phyloP scores from a whole-genome alignment of 2,888 invertebrate species.

The Rhogogaster chlorosoma region DNA sequence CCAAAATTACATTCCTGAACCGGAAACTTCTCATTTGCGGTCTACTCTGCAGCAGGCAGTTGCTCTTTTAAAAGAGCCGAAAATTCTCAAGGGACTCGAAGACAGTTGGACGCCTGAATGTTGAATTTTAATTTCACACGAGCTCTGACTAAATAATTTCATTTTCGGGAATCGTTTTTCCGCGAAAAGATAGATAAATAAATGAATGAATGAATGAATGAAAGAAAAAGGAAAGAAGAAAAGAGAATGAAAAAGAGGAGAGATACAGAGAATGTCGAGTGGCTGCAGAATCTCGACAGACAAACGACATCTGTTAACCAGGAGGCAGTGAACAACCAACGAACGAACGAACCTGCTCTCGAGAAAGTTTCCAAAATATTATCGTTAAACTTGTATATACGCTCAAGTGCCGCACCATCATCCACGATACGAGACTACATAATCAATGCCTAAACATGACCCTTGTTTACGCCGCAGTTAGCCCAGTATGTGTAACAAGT shows the following conservation, averaged over 20 bases:
- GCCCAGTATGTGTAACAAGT: background rate
- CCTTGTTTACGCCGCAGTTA: slow-evolving; percentile 25
- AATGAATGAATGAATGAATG: background rate
- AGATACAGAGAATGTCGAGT: slow-evolving; percentile 1
- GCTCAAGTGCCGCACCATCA: slow-evolving; percentile 17
- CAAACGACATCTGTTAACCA: slow-evolving; percentile 45
- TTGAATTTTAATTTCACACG: background rate
- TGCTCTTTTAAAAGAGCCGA: background rate
- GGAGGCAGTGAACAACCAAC: slow-evolving; percentile 17
- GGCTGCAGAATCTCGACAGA: slow-evolving; percentile 25
- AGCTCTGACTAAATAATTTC: background rate
- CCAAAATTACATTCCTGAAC: slow-evolving; percentile 36
- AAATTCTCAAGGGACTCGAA: background rate
- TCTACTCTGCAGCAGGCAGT: background rate
- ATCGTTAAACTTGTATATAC: slow-evolving; percentile 29
- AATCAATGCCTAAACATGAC: background rate
- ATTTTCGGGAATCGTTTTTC: background rate
- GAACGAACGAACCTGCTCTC: slow-evolving; percentile 21
- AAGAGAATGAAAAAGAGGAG: background rate
- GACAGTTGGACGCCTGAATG: background rate
- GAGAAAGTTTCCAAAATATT: slow-evolving; percentile 45
- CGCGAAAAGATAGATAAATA: background rate
- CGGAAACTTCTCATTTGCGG: slow-evolving; percentile 41
- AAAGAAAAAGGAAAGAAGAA: background rate
- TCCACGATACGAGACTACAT: background rate